Base-by-base conservation (phyloP, 2,888 invertebrate species). In the Amphimallon solstitiale region DNA sequence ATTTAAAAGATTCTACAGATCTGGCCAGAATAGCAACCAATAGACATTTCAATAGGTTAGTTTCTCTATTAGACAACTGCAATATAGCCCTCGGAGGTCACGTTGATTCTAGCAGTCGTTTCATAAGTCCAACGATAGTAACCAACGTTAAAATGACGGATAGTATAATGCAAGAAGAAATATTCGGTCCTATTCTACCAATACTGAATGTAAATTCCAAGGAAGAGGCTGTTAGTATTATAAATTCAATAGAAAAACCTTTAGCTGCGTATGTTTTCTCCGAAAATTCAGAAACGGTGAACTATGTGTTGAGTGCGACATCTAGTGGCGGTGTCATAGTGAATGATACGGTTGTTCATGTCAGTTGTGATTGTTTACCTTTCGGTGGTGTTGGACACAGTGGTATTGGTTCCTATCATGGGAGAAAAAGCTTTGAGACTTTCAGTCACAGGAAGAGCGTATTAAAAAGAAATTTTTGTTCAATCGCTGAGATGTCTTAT, bases 331-430 rank as follows among this genome's bases (percentile, higher is more conserved):
- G 90, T 72, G 87, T 92, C 77, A 86, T 89, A 77, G 85, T 93
- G 78, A 98, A 98, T 85, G 97, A 98, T 81, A 90, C 91, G 17
- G 79, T 97, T 67, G 87, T 95, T 86, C 95, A 97, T 77, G 85
- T 87, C 79, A 86, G 87, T 86, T 96, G 97, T 82, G 94, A 95
- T 67, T 89, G 92, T 12, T 83, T 99, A 69, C 98, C 99, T 0
- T 99, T 99, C 82, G 99, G 99, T 52, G 99, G 99, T 5, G 94
- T 99, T 56, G 99, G 99, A 1, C 81, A 85, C 75, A 97, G 97
- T 78, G 99, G 99, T 45, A 94, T 97, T 84, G 97, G 97, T 34
- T 84, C 88, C 0, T 98, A 98, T 83, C 98, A 98, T 83, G 98
- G 99, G 60, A 91, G 92, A 82, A 85, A 86, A 69, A 90, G 93